Evolutionary conservation across 2,888 invertebrate species (phyloP), one percentile per base, ranked within the genome.

Genomic region (Dryocosmus kuriphilus): DNA sequence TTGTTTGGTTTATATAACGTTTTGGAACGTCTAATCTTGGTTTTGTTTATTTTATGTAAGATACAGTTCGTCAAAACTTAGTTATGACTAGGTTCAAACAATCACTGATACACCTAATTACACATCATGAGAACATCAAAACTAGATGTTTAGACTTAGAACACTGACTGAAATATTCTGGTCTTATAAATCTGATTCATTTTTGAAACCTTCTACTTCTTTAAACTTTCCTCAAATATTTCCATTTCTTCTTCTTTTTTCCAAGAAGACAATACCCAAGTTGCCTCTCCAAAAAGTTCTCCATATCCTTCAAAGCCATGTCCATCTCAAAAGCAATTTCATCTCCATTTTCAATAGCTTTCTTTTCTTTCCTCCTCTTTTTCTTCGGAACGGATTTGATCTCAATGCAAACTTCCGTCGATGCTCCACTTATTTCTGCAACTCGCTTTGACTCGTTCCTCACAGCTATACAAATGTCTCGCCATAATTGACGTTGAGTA

Each of bases 301-400:
- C 81, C 6, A 83, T 75, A 38, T 87, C 83, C n/a, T 78, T 79
- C 5, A 87, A 78, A n/a, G 83, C 81, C 84, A 87, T 83, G 77
- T 88, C 87, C 83, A 88, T 81, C 80, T 88, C 87, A 79, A 88
- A 87, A 57, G 83, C 83, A 74, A 87, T 84, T 76, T 87, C 85
- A 19, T 83, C 78, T 27, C 38, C 78, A 41, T 55, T 61, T 24
- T 61, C 38, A 61, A 24, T 38, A 24, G 16, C 41, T 3, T 61
- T 57, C 5, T 38, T 35, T 38, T 74, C 22, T 0, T 22, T 74
- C n/a, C 51, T 77, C 35, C 67, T 76, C 6, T 55, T 75, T 16
- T 67, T 46, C 8, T 51, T 46, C 7, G 77, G 73, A 11, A 80
- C 63, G 1, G 85, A 84, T 75, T 84, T 85, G 32, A 88, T 83